These are phyloP conservation scores for Palythoa grandis DNA, from an alignment of 92 coral and sea anemone species.

Conservation along the genomic window DNA sequence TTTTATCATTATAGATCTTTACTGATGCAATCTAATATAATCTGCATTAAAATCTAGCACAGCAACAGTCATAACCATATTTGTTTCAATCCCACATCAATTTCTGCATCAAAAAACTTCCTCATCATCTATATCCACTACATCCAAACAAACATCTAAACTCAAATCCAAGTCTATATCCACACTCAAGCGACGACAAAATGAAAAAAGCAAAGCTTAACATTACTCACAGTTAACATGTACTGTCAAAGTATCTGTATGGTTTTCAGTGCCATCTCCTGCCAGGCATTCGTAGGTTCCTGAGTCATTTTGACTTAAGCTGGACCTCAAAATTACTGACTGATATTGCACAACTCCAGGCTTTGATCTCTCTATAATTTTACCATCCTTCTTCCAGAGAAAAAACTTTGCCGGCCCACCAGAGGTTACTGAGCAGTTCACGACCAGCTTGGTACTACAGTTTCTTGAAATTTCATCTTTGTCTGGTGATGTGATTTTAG, in stretches of 20 bases:
- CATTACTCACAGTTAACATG: too few relatives aligned
- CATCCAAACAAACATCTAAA: too few relatives aligned
- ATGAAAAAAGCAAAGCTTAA: too few relatives aligned
- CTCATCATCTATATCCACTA: too few relatives aligned
- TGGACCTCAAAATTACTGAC: conserved; percentile 8
- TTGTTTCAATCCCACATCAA: too few relatives aligned
- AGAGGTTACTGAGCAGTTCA: conserved; percentile 19
- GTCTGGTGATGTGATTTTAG: conserved; percentile 31
- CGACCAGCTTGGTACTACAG: not conserved
- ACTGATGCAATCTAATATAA: too few relatives aligned
- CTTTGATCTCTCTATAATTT: conserved; percentile 9
- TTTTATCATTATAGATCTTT: too few relatives aligned
- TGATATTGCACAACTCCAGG: not conserved
- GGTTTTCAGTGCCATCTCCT: conserved; percentile 16
- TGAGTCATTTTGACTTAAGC: conserved; percentile 2
- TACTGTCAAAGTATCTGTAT: not conserved
- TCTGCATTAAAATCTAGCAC: too few relatives aligned
- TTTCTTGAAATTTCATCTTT: not conserved
- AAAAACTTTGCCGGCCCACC: conserved; percentile 31
- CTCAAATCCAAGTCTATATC: too few relatives aligned
- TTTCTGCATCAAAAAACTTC: too few relatives aligned
- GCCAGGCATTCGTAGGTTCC: conserved; percentile 18
- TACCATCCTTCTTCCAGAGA: conserved; percentile 26
- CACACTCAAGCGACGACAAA: too few relatives aligned
- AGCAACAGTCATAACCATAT: too few relatives aligned